Percentiles rank a stretch among this genome's conserved stretches.
phyloP scores from a whole-genome alignment of 2,797 vertebrate genomes.

The Varecia variegata region DNA sequence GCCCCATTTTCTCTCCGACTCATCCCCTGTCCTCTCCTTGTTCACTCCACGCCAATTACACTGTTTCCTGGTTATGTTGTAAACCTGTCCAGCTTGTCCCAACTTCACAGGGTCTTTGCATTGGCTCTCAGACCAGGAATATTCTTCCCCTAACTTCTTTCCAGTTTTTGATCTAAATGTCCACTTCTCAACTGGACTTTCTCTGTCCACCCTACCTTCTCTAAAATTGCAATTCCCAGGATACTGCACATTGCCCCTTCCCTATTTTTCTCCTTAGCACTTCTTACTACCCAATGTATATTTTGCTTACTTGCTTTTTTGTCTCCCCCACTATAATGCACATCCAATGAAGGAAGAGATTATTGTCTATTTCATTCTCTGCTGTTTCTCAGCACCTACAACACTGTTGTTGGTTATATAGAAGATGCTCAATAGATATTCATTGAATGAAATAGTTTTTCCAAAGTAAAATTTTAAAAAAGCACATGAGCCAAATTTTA shows the following conservation, averaged over 20 bases:
- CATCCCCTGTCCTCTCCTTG: not conserved
- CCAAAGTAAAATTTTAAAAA: slow-evolving; percentile 19
- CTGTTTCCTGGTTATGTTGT: not conserved
- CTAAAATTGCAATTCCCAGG: not conserved
- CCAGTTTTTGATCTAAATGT: not conserved
- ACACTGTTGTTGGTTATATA: not conserved
- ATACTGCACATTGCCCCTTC: not conserved
- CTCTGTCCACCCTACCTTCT: not conserved
- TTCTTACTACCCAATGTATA: not conserved
- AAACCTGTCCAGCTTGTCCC: not conserved
- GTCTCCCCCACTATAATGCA: not conserved
- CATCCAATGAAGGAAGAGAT: not conserved
- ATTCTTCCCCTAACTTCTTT: not conserved
- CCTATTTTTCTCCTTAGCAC: not conserved
- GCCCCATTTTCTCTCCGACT: not conserved
- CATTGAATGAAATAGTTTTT: slow-evolving; percentile 28
- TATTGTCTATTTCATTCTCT: slow-evolving; percentile 14
- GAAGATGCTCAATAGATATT: slow-evolving; percentile 25
- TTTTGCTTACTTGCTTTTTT: not conserved
- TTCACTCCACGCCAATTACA: not conserved
- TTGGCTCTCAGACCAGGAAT: not conserved
- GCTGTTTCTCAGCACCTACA: not conserved
- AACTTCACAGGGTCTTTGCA: not conserved
- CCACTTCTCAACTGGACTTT: not conserved
- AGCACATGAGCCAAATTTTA: not conserved